Base-by-base conservation (phyloP, 2,113 vertebrate species). In the Ramphastos sulfuratus region DNA sequence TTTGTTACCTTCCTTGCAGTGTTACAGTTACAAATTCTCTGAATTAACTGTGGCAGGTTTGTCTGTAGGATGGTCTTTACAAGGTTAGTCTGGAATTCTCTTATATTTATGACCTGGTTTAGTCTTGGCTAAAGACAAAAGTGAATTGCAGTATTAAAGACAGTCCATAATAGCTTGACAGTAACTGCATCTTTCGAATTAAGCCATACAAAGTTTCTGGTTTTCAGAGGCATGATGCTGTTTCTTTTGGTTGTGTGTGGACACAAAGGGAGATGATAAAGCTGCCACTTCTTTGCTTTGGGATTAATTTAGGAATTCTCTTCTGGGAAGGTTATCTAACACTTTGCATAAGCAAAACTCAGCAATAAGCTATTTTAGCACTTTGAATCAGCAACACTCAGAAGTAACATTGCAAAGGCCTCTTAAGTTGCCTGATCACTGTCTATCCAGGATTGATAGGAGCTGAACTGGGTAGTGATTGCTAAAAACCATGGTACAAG, bases 61-160 rank as follows among this genome's bases (percentile, higher is more conserved):
- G 28, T 74, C 59, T 90, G 65, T 58, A 66, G 35, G 20, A 12
- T 52, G 9, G 30, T 87, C 71, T 81, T 70, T 44, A 42, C 24
- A 52, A 25, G 13, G 11, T 52, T 85, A 24, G 5, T 21, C 37
- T 87, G 78, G 44, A 79, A 71, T 92, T 82, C 55, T 42, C 0
- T 90, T 75, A 2, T 58, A 24, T 76, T 76, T 91, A 31, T 77
- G 35, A 44, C 67, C 73, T 83, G 11, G 4, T 60, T 88, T 71
- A 82, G 56, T 90, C 31, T 54, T 88, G 70, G 70, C 71, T 89
- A 60, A 84, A 93, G 74, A n/a, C 73, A 77, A 42, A 81, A 89
- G 79, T 50, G 46, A 84, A 52, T 6, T 93, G n/a, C 50, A n/a
- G 24, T 31, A 25, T 61, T 93, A 35, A 92, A 84, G 31, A 10